Conservation (phyloP, 2,888 invertebrate species). For the Agrotis puta region DNA sequence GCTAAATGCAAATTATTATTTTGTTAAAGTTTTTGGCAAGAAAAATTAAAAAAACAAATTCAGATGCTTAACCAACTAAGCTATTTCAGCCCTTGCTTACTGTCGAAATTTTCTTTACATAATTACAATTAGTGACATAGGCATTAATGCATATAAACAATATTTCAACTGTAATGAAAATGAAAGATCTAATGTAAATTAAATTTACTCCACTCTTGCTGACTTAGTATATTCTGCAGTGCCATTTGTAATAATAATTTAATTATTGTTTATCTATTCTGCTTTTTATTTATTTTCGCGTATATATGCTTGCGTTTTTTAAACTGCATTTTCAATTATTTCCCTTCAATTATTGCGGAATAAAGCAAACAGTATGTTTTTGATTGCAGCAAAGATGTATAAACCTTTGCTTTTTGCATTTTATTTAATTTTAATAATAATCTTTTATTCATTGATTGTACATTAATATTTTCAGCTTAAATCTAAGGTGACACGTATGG, state of each 20-base stretch:
- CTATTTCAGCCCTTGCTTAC: too few species aligned
- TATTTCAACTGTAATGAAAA: neutral
- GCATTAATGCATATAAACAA: too few species aligned
- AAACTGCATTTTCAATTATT: neutral
- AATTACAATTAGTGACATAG: too few species aligned
- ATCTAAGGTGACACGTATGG: slow-evolving; percentile 93
- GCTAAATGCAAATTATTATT: neutral
- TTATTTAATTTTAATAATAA: neutral
- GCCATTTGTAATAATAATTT: neutral
- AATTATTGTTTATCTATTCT: neutral
- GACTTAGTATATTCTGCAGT: neutral
- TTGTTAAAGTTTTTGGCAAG: too few species aligned
- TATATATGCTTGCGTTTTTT: slow-evolving; percentile 12
- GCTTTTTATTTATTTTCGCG: neutral
- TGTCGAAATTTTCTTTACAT: too few species aligned
- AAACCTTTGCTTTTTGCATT: neutral
- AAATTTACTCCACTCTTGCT: neutral
- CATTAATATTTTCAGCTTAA: slow-evolving; percentile 90
- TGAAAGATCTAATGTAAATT: neutral
- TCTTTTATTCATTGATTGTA: slow-evolving; percentile 29
- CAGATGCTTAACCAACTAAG: too few species aligned
- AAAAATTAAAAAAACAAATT: too few species aligned
- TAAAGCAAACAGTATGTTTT: neutral
- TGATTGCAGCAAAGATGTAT: neutral
- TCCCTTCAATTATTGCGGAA: neutral